Evolutionary conservation across 2,888 invertebrate species (phyloP).

Genomic region (Chrysotoxum bicinctum): DNA sequence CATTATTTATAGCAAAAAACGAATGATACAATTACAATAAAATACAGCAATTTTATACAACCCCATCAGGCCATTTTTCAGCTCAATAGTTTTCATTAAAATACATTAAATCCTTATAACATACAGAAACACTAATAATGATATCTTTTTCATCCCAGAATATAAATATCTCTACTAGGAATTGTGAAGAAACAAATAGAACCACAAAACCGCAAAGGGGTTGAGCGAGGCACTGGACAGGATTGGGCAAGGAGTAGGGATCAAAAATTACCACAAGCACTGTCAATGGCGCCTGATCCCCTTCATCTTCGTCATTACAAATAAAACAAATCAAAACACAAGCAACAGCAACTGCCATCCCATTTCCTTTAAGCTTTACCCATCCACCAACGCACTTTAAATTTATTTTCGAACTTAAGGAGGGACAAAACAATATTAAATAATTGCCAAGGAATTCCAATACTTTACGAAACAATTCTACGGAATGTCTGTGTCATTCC

Average conservation of each 20-base stretch:
- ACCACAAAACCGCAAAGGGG: background rate
- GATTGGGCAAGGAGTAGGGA: background rate
- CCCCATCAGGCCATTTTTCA: conserved; percentile 40
- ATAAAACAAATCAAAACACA: background rate
- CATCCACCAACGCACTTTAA: conserved; percentile 10
- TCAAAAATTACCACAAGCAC: conserved; percentile 4
- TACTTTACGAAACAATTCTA: conserved; percentile 65
- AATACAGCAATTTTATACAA: conserved; percentile 8
- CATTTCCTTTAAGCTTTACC: background rate
- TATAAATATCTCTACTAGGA: background rate
- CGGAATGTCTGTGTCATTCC: conserved; percentile 63
- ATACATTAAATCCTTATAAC: conserved; percentile 44
- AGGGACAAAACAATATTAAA: conserved; percentile 55
- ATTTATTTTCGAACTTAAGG: conserved; percentile 52
- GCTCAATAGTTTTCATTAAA: conserved; percentile 59
- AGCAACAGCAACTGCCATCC: background rate
- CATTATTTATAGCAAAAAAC: background rate
- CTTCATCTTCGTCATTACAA: background rate
- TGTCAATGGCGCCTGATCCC: conserved; percentile 14
- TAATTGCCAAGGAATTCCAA: conserved; percentile 61
- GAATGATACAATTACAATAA: conserved; percentile 30
- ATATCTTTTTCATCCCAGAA: conserved; percentile 8
- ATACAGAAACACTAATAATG: conserved; percentile 5
- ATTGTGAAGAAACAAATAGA: conserved; percentile 20
- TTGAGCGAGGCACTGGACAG: background rate